Evolutionary conservation across 2,797 vertebrate genomes (phyloP).

Genomic region (Bradypodion ventrale): DNA sequence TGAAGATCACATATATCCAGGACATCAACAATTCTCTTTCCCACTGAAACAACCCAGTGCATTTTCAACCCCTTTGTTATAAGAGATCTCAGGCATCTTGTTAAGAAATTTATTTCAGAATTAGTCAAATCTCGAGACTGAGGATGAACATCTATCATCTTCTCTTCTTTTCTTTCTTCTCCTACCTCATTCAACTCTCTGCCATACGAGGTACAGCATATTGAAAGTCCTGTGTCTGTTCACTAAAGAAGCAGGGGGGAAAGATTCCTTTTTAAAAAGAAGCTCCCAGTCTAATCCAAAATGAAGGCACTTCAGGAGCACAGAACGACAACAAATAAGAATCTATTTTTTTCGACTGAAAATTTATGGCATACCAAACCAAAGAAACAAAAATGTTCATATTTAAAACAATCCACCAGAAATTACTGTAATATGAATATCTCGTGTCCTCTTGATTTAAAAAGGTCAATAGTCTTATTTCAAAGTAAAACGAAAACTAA

Average conservation of each 20-base stretch:
- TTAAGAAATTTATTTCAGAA: background rate
- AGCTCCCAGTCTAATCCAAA: background rate
- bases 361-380: background rate
- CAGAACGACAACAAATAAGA: background rate
- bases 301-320: background rate
- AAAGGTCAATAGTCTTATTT: background rate
- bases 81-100: background rate
- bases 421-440: background rate
- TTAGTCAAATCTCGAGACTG: background rate
- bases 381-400: background rate
- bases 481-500: background rate
- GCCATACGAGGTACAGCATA: background rate
- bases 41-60: background rate
- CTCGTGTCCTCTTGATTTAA: too few species aligned
- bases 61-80: background rate
- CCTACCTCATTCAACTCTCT: background rate
- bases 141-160: background rate
- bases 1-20: background rate
- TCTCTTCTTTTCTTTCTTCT: background rate
- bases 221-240: background rate
- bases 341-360: background rate
- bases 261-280: background rate
- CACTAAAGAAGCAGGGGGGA: background rate
- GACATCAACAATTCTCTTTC: background rate
- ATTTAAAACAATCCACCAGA: background rate